Evolutionary conservation across 2,888 invertebrate genomes (phyloP), one percentile per base, ranked within the genome.

Genomic region (Ommatoiulus sabulosus): DNA sequence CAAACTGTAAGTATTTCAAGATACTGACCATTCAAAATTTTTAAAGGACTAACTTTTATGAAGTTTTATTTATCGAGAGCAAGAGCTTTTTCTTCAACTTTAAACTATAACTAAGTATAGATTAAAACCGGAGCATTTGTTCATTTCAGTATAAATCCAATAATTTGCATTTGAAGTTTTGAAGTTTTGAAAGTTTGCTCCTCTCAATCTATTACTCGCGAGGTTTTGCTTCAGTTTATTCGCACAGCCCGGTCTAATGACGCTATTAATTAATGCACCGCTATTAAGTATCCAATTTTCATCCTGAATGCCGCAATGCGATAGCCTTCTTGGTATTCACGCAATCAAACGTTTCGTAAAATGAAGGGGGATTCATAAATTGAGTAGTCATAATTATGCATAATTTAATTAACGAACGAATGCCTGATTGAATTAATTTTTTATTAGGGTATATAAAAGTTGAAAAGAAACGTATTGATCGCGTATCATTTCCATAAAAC

Each of bases 391-490:
- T 72, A 72, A 72, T 72, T 72, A 72, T 24, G 72, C 72, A 72
- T 72, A 72, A 72, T 72, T 72, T 72, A 72, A 72, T 72, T 72
- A 72, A 72, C 24, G 72, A 72, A 72, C 72, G 72, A 72, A 72
- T 72, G 72, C 72, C 72, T 72, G 72, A 72, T 72, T 72, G 72
- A 72, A 72, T 72, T 72, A 57, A 72, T 72, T 72, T 72, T n/a
- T 72, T 72, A 72, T 48, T 48, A 48, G 48, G 8, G 72, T n/a
- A n/a, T 72, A 72, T 72, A 24, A 72, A 72, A 20, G 72, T 72
- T 72, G 72, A 72, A 72, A 72, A 72, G 72, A 72, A 72, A 72
- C 24, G 72, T 72, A 72, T 72, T 72, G 72, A 72, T 72, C 72
- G 72, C 20, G 10, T 72, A 72, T 72, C 7, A 72, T 72, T 72